Base-by-base conservation (phyloP, 2,888 invertebrate species). In the Meiosimyza platycephala region DNA sequence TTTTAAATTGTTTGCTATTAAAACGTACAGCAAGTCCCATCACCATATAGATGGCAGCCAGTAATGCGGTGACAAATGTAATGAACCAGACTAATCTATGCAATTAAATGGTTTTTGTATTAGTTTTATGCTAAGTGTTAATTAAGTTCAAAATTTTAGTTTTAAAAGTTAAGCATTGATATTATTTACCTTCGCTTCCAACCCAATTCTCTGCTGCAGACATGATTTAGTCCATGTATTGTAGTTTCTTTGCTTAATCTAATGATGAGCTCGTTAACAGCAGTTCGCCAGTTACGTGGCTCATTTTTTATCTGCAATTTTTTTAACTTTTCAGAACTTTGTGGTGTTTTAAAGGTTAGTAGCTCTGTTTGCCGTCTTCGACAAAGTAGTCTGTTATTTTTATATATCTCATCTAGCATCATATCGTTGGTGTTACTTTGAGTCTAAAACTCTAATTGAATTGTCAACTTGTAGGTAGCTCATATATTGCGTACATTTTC, bases 11-110 rank as follows among this genome's bases (percentile, higher is more conserved):
- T 15, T 83, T 83, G 5, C 80, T 84, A 28, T 76, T 82, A 63
- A 83, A 87, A 13, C 85, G 84, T 6, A 80, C 75, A 6, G 87
- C 86, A 2, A 87, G 76, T 64, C 85, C 79, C n/a, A 85, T 72
- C 59, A 85, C 82, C 1, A 85, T 84, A 68, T 83, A 85, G 6
- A 84, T 75, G 1, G 85, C 81, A 0, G 85, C 85, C 18, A 82
- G 60, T 4, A 87, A 76, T 0, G 87, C 86, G 0, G 79, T 15
- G 0, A 81, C 55, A 3, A 86, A 76, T 0, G 84, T 80, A n/a
- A 82, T 65, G 0, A 84, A 71, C 87, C 87, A 87, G 52, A 83
- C 77, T 0, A 78, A 63, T n/a, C 84, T 85, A 28, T 0, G 6
- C 9, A n/a, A 40, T 33, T 15, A 3, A 28, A 50, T n/a, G 18